Percentiles rank a stretch among this genome's conserved stretches.
phyloP scores from a whole-genome alignment of 2,797 vertebrate species.

The Phataginus tricuspis region DNA sequence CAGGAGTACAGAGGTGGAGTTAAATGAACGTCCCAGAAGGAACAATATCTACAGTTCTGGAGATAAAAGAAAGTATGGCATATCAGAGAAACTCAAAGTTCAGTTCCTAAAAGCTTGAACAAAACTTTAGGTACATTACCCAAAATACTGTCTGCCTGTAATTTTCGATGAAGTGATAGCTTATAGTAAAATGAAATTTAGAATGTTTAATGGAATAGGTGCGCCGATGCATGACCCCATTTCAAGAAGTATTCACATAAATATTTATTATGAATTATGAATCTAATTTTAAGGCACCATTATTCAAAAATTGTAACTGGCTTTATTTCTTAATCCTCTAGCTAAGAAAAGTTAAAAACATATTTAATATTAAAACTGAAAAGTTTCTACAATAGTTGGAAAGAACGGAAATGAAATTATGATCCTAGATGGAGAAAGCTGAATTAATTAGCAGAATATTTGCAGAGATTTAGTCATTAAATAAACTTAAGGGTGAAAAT shows the following conservation, averaged over 20 bases:
- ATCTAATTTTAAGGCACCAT: background rate
- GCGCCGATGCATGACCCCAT: background rate
- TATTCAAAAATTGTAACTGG: conserved; percentile 4
- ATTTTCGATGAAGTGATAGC: conserved; percentile 19
- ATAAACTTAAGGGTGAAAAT: background rate
- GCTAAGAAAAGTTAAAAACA: conserved; percentile 25
- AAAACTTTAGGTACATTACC: background rate
- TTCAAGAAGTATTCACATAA: conserved; percentile 15
- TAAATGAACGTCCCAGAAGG: background rate
- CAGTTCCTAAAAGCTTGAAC: background rate
- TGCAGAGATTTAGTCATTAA: background rate
- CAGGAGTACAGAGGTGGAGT: background rate
- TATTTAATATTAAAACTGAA: conserved; percentile 39
- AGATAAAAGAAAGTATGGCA: background rate
- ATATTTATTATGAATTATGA: conserved; percentile 63
- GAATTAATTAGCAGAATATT: background rate
- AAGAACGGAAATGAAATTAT: conserved; percentile 4
- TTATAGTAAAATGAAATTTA: conserved; percentile 27
- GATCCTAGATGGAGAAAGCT: background rate
- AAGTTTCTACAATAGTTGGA: background rate
- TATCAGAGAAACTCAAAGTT: background rate
- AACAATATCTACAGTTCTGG: background rate
- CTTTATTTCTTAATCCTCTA: conserved; percentile 47
- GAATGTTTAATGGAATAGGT: background rate
- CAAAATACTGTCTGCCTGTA: background rate